Evolutionary conservation across 2,888 invertebrate species (phyloP).

Genomic region (Ptychoptera contaminata): DNA sequence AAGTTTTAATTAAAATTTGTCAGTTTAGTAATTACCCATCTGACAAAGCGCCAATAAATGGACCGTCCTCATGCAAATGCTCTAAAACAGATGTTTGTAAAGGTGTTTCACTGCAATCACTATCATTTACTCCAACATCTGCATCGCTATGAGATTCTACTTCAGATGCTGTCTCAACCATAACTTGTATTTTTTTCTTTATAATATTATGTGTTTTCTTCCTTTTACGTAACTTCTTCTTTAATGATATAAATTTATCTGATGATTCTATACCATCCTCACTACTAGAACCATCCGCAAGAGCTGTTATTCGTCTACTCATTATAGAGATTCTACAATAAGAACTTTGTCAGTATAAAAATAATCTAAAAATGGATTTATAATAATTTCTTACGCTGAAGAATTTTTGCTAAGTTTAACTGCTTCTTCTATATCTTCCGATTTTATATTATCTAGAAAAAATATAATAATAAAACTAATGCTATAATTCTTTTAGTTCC

Average conservation of each 20-base stretch:
- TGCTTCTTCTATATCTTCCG: conserved; percentile 7
- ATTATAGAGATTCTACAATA: conserved; percentile 15
- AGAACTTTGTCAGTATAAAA: background rate
- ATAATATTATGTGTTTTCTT: conserved; percentile 31
- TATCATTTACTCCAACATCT: conserved; percentile 30
- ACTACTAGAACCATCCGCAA: conserved; percentile 26
- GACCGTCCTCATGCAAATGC: conserved; percentile 34
- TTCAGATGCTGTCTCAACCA: conserved; percentile 44
- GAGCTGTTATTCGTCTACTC: conserved; percentile 20
- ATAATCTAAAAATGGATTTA: too few species aligned
- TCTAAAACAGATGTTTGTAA: conserved; percentile 28
- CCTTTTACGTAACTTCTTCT: conserved; percentile 25
- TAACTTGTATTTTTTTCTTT: conserved; percentile 29
- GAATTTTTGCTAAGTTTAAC: conserved; percentile 9
- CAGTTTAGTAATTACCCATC: conserved; percentile 29
- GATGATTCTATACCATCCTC: conserved; percentile 20
- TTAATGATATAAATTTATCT: conserved; percentile 15
- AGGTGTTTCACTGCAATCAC: conserved; percentile 26
- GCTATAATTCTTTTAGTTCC: background rate
- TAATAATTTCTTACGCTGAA: conserved; percentile 10
- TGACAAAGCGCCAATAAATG: conserved; percentile 34
- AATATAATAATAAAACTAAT: background rate
- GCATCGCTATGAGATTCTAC: conserved; percentile 42
- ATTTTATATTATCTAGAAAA: conserved; percentile 1
- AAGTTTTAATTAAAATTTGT: too few species aligned